Evolutionary conservation across 2,888 invertebrate genomes (phyloP).

Genomic region (Tromatobia lineatoria): DNA sequence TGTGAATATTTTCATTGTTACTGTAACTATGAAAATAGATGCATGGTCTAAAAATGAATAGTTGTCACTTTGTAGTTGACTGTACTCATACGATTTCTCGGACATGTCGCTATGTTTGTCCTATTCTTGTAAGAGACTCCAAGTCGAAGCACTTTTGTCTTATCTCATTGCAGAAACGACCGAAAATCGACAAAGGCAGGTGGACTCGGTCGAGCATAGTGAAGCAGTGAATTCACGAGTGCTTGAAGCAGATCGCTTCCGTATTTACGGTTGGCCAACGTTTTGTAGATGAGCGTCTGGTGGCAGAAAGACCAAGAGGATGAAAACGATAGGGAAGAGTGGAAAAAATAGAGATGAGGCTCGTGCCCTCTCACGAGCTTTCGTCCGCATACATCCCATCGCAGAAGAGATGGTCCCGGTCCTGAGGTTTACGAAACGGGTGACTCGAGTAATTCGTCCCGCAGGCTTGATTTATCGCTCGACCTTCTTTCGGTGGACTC

Average conservation of each 20-base stretch:
- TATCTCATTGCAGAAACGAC: constrained; percentile 76
- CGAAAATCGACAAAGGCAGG: constrained; percentile 81
- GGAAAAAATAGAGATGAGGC: constrained; percentile 41
- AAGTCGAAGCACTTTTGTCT: constrained; percentile 70
- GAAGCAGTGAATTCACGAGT: constrained; percentile 21
- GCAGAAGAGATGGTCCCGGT: constrained; percentile 27
- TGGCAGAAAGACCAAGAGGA: neutral
- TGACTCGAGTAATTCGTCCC: constrained; percentile 70
- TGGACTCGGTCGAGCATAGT: constrained; percentile 75
- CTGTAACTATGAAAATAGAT: too few relatives aligned
- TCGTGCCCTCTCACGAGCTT: constrained; percentile 59
- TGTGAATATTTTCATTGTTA: too few relatives aligned
- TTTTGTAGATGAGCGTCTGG: constrained; percentile 34
- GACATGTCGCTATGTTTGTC: constrained; percentile 24
- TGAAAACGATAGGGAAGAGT: constrained; percentile 13
- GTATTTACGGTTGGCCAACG: constrained; percentile 38
- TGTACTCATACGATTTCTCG: too few relatives aligned
- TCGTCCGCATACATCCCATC: constrained; percentile 30
- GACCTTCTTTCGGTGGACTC: constrained; percentile 70
- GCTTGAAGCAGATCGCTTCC: constrained; percentile 40
- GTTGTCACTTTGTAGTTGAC: too few relatives aligned
- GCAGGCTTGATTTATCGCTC: constrained; percentile 70
- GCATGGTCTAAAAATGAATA: too few relatives aligned
- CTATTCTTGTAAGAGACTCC: constrained; percentile 12
- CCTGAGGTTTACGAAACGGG: constrained; percentile 67